Evolutionary conservation across 1,140 invertebrate genomes (phyloP).

Genomic region (Hylyphantes graminicola): DNA sequence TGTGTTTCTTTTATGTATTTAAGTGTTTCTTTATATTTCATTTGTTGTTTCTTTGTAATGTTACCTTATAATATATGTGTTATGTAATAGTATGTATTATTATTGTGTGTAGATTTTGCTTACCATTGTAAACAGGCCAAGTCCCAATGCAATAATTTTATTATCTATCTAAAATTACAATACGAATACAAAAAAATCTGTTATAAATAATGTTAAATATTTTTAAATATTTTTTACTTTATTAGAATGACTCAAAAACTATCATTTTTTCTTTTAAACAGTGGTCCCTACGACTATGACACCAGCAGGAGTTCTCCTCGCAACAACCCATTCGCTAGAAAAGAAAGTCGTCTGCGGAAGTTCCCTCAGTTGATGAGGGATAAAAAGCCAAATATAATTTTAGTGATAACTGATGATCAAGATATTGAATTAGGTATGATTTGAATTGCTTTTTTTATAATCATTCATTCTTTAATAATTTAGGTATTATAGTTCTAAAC

Average conservation of each 20-base stretch:
- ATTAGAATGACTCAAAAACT: neutral
- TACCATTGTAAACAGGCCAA: too few relatives aligned
- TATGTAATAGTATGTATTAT: too few relatives aligned
- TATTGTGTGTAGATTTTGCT: too few relatives aligned
- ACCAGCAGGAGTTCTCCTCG: slow-evolving; percentile 16
- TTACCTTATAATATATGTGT: too few relatives aligned
- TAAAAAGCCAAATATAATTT: slow-evolving; percentile 85
- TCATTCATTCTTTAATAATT: neutral
- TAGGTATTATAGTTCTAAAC: neutral
- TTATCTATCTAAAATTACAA: too few relatives aligned
- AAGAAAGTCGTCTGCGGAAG: slow-evolving; percentile 34
- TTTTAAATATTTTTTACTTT: neutral
- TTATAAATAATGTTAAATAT: too few relatives aligned
- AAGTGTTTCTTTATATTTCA: too few relatives aligned
- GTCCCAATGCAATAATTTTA: too few relatives aligned
- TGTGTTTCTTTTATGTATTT: too few relatives aligned
- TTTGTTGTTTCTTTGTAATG: too few relatives aligned
- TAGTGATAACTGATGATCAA: slow-evolving; percentile 96
- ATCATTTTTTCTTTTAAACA: neutral
- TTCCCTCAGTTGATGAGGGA: slow-evolving; percentile 25
- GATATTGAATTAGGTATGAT: slow-evolving; percentile 81
- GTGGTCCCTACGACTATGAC: slow-evolving; percentile 46
- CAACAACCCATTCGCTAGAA: neutral
- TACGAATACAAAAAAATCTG: too few relatives aligned
- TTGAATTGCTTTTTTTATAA: neutral